Evolutionary conservation across 2,888 invertebrate species (phyloP), one percentile per base, ranked within the genome.

Genomic region (Apantesis nais): DNA sequence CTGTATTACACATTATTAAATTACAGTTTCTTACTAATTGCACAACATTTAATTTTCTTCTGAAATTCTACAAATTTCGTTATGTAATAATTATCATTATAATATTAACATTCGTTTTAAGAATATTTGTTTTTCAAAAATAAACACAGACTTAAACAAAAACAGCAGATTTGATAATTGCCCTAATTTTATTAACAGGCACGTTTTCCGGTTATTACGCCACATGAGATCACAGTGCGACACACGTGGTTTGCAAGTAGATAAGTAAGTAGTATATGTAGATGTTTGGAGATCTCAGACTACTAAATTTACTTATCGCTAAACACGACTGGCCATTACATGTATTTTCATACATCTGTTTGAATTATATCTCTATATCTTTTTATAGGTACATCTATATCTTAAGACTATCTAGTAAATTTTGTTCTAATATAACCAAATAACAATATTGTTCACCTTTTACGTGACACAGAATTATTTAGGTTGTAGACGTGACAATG

Each of bases 131-230:
- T n/a, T 11, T 8, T n/a, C n/a, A 9, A 29, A 25, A 25, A 14
- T 0, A 29, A 25, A 25, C 12, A 48, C 48, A 52, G 8, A 48
- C 29, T 29, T 14, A 29, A 16, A 7, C 14, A 14, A 29, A 29
- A 58, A 29, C 29, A 25, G 16, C 25, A n/a, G 37, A 71, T 62
- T 78, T 4, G 19, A 60, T 12, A 62, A 63, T 80, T 78, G 80
- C 80, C 60, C 34, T 72, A 63, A 68, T 62, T 62, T 71, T 80
- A 71, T 73, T 75, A 66, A 19, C 55, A 80, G 80, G 80, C 78
- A 78, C 74, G 72, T 77, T 73, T 67, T 22, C 19, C 25, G 41
- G 67, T 60, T 48, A 66, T 71, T 62, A 25, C 65, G 74, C 80
- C 80, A 79, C 78, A 78, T 79, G 80, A 77, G 64, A 68, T 25